Evolutionary conservation across 2,888 invertebrate species (phyloP), one percentile per base, ranked within the genome.

Genomic region (Drosophila algonquin): DNA sequence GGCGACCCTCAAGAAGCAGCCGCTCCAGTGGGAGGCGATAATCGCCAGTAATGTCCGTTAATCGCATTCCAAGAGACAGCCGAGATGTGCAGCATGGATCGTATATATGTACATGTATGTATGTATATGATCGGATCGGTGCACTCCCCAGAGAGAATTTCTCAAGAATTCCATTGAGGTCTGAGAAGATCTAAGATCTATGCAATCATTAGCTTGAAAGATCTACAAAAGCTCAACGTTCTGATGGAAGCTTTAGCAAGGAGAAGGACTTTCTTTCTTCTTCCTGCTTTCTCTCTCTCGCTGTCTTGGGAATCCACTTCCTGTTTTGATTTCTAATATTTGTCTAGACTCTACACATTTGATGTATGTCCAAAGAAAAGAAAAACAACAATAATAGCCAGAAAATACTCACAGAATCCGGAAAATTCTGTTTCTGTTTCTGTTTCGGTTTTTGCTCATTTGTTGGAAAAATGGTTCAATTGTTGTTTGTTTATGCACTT

Each of bases 341-440:
- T 77, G 88, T 85, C 88, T 82, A 85, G 80, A 87, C 86, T 85
- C 88, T 82, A 85, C 77, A 87, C 88, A 54, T 48, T 78, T 81
- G 79, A 81, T 87, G 85, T 76, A 81, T 84, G 67, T 44, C 62
- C 69, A 63, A 67, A 24, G 5, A 4, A 24, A 3, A 24, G 4
- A 24, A 59, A 65, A 73, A 55, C 32, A 55, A 54, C 44, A 35
- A 32, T 24, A 45, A 14, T 14, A 40, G 14, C 40, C 40, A 0
- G 35, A 14, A 40, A 40, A 40, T 40, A n/a, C 40, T 40, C 27
- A 51, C 9, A 54, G 48, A 71, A 52, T 40, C 30, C 48, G 32
- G 56, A 54, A 54, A 67, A 70, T 61, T 14, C 7, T 21, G 40
- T 27, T 27, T 7, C 27, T 27, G 27, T 6, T 27, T 27, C 7